A percentile compares a stretch with the other conserved stretches of the same genome.
Conservation (phyloP, 2,888 invertebrate species). For the Ferrisia virgata region DNA sequence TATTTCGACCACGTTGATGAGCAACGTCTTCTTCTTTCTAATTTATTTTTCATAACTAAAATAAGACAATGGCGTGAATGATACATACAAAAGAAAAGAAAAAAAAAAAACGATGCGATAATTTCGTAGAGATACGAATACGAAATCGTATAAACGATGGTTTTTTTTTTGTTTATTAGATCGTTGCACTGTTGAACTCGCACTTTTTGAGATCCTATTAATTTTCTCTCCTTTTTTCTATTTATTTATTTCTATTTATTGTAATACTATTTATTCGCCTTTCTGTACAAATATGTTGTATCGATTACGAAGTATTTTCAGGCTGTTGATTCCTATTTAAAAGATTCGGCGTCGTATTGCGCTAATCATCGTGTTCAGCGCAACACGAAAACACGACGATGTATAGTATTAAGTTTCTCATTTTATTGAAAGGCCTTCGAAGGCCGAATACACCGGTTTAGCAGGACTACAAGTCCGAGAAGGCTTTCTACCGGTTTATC, state of each 20-base stretch:
- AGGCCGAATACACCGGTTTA: neutral
- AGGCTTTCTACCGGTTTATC: neutral
- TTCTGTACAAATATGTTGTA: neutral
- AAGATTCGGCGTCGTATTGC: neutral
- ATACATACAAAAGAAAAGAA: neutral
- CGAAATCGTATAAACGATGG: neutral
- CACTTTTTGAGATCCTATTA: slow-evolving; percentile 24
- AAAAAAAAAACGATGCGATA: neutral
- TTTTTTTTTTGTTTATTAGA: neutral
- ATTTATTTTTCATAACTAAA: neutral
- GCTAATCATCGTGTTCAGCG: no score
- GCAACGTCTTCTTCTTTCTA: neutral
- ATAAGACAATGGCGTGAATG: neutral
- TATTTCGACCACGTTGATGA: slow-evolving; percentile 7
- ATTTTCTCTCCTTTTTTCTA: neutral
- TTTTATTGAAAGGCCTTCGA: neutral
- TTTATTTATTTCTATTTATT: neutral
- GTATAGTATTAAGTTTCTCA: neutral
- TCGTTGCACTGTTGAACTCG: slow-evolving; percentile 11
- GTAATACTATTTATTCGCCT: neutral
- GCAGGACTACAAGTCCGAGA: neutral
- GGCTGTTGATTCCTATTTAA: neutral
- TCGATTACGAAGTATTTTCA: slow-evolving; percentile 4
- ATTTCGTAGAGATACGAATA: neutral
- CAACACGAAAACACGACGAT: neutral